Evolutionary conservation across 2,113 vertebrate species (phyloP), one percentile per base, ranked within the genome.

Genomic region (Prunella himalayana): DNA sequence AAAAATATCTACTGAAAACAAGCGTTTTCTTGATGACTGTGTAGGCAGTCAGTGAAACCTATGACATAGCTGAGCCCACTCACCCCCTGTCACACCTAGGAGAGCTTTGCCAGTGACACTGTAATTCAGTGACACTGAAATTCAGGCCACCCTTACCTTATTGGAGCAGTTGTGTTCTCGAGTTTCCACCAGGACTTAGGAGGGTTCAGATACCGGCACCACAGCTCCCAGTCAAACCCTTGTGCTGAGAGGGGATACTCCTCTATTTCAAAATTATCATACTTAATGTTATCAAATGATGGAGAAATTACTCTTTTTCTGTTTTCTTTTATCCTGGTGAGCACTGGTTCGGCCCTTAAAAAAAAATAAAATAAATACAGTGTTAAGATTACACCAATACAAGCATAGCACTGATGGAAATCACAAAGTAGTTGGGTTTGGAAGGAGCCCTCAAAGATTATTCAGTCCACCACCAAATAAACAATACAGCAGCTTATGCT

Each of bases 231-330:
- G 98, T 99, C 99, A 75, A 99, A 99, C 33, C 99, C 99, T 93
- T 99, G 99, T 6, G 99, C 99, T 0, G 99, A 99, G 66, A 99
- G 98, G 1, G 99, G 99, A 89, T 99, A 99, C 94, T 99, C 99
- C 94, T 99, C 99, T 88, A 99, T 99, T 97, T 99, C 99, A 97
- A 99, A 99, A 41, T 98, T 99, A 96, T 99, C 99, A 30, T 99
- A 99, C 88, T 99, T 99, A 95, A 99, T 99, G 97, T 99, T 99
- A 96, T 99, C 99, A 21, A 99, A 99, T 7, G 99, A 99, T 6
- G 99, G 99, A 8, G 99, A 99, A 96, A 99, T 99, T 11, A 99
- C 98, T 80, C 99, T 98, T 10, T 98, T 99, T 94, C 99, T 98
- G 97, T 99, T 98, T 95, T 99, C 99, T 95, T 99, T 98, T 96